Evolutionary conservation across 2,113 vertebrate genomes (phyloP).

Genomic region (Romanogobio albipinnatus): DNA sequence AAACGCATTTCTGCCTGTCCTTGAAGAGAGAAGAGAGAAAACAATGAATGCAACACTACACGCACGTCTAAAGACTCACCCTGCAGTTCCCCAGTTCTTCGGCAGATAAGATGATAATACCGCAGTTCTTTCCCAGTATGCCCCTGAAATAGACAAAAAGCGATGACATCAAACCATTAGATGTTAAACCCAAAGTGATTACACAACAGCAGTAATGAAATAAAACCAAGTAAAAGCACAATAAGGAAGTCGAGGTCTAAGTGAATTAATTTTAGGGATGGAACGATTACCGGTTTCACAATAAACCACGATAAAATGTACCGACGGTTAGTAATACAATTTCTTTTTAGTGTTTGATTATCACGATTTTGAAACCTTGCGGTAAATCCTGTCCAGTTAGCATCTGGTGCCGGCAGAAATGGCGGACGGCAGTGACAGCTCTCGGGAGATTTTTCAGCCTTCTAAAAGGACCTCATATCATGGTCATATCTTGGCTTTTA

Average conservation of each 20-base stretch:
- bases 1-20: neutral
- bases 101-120: constrained; percentile 73
- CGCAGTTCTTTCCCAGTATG: constrained; percentile 78
- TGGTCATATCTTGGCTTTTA: too few relatives aligned
- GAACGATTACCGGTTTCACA: too few relatives aligned
- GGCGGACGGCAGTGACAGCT: too few relatives aligned
- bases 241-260: neutral
- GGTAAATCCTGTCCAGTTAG: too few relatives aligned
- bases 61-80: constrained; percentile 64
- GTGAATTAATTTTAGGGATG: neutral
- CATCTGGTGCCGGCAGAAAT: too few relatives aligned
- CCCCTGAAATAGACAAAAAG: constrained; percentile 67
- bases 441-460: too few relatives aligned
- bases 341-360: too few relatives aligned
- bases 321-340: too few relatives aligned
- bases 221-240: neutral
- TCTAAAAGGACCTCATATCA: too few relatives aligned
- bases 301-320: too few relatives aligned
- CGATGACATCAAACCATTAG: constrained; percentile 26
- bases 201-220: constrained; percentile 12
- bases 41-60: neutral
- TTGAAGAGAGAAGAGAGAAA: neutral
- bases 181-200: constrained; percentile 30
- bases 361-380: too few relatives aligned
- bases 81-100: constrained; percentile 80